These are phyloP conservation scores for Archilochus colubris DNA, from an alignment of 2,113 vertebrate genomes.

Conservation along the genomic window DNA sequence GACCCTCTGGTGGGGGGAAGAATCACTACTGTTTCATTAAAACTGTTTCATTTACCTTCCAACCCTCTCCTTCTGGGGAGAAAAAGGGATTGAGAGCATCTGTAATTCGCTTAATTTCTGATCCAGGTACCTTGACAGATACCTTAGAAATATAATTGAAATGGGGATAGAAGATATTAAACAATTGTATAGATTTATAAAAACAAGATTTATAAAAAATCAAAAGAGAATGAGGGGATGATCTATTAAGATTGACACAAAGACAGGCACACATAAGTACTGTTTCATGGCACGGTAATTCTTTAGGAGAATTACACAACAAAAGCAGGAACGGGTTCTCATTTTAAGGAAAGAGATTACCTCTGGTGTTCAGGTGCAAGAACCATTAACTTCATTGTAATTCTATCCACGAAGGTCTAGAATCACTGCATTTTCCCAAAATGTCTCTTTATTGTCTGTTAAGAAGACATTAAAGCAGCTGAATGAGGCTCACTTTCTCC, in stretches of 20 bases:
- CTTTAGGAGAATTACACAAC: neutral
- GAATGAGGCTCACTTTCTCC: slow-evolving; percentile 22
- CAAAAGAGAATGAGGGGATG: neutral
- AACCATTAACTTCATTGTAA: slow-evolving; percentile 29
- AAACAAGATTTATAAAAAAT: neutral
- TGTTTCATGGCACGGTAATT: neutral
- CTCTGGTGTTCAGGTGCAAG: neutral
- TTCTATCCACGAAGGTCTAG: slow-evolving; percentile 13
- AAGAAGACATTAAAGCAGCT: slow-evolving; percentile 30
- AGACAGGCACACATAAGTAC: fast-evolving
- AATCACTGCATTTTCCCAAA: slow-evolving; percentile 1
- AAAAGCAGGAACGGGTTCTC: neutral
- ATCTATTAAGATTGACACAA: neutral
- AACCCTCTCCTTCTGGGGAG: no score
- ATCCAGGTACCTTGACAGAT: no score
- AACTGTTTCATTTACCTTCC: no score
- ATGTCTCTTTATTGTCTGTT: slow-evolving; percentile 25
- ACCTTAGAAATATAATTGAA: neutral
- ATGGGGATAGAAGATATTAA: neutral
- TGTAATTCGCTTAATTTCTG: no score
- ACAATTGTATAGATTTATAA: neutral
- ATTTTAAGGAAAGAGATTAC: neutral
- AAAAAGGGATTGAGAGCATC: no score
- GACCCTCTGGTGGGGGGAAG: no score
- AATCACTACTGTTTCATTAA: no score